Conservation (phyloP, 2,888 invertebrate species). For the Dryobotodes eremita region DNA sequence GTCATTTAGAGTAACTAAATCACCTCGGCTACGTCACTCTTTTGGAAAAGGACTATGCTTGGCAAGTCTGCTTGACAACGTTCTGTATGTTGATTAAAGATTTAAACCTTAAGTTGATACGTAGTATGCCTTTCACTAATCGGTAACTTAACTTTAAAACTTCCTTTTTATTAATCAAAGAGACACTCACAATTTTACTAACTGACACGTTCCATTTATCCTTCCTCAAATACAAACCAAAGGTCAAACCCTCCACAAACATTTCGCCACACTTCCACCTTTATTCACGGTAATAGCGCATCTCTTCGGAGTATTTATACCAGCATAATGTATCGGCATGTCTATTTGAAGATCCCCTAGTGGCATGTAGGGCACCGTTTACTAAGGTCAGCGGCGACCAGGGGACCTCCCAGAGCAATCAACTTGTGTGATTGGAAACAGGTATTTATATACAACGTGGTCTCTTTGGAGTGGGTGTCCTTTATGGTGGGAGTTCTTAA, state of each 20-base stretch:
- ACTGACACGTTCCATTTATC: not conserved
- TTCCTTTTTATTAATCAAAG: not conserved
- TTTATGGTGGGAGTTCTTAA: constrained; percentile 1
- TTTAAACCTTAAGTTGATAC: not conserved
- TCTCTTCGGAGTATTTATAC: constrained; percentile 60
- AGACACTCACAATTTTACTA: not conserved
- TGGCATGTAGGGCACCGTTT: constrained; percentile 60
- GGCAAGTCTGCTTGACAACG: not conserved
- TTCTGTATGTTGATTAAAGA: not conserved
- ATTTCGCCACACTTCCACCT: constrained; percentile 26
- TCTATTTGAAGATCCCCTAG: constrained; percentile 53
- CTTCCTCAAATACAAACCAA: constrained; percentile 3
- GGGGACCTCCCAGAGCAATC: constrained; percentile 73
- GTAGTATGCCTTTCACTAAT: too few relatives aligned
- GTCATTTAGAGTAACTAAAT: not conserved
- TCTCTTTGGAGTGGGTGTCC: constrained; percentile 32
- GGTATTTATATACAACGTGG: constrained; percentile 51
- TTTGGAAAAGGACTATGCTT: not conserved
- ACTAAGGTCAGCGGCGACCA: constrained; percentile 73
- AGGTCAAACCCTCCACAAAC: constrained; percentile 41
- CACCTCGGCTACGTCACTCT: not conserved
- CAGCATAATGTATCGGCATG: constrained; percentile 52
- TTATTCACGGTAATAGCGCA: constrained; percentile 37
- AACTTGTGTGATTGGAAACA: constrained; percentile 67
- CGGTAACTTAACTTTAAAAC: not conserved